These are phyloP conservation scores for Vidua chalybeata DNA, from an alignment of 2,113 vertebrate genomes.

Conservation along the genomic window DNA sequence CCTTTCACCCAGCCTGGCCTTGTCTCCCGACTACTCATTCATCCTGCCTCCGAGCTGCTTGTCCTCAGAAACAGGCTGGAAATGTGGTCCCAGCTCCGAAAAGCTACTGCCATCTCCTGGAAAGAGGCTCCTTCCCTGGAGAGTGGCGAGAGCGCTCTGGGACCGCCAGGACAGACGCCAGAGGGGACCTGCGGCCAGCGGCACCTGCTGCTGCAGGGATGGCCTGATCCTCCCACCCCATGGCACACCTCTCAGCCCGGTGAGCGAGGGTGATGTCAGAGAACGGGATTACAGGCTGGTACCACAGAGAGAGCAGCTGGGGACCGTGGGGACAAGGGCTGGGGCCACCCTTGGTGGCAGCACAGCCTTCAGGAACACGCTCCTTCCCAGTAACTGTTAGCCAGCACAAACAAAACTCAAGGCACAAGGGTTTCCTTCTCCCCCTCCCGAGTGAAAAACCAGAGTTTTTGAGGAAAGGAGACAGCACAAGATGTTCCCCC, in stretches of 20 bases:
- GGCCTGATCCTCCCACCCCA: not conserved
- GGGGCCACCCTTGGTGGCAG: not conserved
- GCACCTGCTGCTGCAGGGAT: not conserved
- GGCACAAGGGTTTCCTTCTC: not conserved
- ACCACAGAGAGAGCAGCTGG: not conserved
- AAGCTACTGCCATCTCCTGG: slow-evolving; percentile 69
- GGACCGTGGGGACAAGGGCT: not conserved
- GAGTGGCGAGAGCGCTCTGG: rapidly evolving
- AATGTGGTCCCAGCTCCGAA: not conserved
- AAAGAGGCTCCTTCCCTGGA: slow-evolving; percentile 37
- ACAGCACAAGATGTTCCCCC: not conserved
- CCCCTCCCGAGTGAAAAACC: not conserved
- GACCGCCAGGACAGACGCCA: rapidly evolving
- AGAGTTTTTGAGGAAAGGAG: not conserved
- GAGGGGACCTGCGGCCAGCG: not conserved
- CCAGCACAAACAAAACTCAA: not conserved
- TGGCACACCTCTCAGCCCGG: not conserved
- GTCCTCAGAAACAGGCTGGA: not conserved
- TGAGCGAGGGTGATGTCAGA: not conserved
- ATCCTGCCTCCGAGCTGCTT: not conserved
- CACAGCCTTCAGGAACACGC: rapidly evolving
- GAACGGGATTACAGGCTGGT: not conserved
- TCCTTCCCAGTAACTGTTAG: not conserved
- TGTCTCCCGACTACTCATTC: not conserved
- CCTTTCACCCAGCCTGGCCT: not conserved